phyloP scores from a whole-genome alignment of 2,797 vertebrate genomes.

The Squalus acanthias region DNA sequence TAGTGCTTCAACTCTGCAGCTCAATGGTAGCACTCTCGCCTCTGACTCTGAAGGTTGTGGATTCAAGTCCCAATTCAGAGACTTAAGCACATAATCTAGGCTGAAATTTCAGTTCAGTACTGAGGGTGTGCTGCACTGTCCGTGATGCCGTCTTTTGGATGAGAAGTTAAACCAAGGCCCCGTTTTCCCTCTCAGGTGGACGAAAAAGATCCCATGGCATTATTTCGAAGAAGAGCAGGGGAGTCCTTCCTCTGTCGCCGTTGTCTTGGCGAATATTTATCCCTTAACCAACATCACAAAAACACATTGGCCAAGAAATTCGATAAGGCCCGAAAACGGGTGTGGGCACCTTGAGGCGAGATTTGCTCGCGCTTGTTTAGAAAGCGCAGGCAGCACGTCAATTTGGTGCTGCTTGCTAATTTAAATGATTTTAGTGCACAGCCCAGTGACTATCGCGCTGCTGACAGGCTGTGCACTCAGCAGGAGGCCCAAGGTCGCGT shows the following conservation, averaged over 20 bases:
- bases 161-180: neutral
- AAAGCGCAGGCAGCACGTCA: too few relatives aligned
- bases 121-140: neutral
- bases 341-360: too few relatives aligned
- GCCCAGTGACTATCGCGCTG: too few relatives aligned
- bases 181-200: neutral
- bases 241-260: too few relatives aligned
- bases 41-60: neutral
- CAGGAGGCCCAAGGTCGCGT: too few relatives aligned
- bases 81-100: neutral
- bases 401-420: too few relatives aligned
- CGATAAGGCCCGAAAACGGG: too few relatives aligned
- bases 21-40: neutral
- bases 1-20: neutral
- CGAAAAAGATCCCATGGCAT: neutral
- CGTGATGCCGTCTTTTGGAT: neutral
- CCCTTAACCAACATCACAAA: neutral
- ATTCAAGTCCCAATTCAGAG: neutral
- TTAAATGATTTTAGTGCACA: too few relatives aligned
- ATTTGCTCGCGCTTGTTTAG: too few relatives aligned
- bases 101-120: neutral
- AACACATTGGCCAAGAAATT: neutral
- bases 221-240: neutral
- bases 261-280: neutral
- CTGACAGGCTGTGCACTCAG: too few relatives aligned